Conservation (phyloP, 2,888 invertebrate species). For the Selenia dentaria region DNA sequence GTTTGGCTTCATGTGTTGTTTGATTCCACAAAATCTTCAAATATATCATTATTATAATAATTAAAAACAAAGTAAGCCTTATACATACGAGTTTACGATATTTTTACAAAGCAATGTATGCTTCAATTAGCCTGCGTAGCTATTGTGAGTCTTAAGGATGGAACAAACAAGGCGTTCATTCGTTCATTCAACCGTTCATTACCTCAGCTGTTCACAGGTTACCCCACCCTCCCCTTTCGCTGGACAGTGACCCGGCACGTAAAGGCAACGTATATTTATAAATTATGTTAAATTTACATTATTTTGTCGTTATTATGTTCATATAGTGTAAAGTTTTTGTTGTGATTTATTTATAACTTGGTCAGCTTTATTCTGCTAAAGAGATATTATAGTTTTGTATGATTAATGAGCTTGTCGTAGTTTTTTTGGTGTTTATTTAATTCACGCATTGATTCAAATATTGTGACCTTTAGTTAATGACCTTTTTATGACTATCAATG, state of each 20-base stretch:
- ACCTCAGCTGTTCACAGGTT: constrained; percentile 43
- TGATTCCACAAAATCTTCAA: too few relatives aligned
- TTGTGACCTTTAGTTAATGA: background rate
- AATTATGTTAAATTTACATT: constrained; percentile 51
- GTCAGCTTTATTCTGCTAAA: too few relatives aligned
- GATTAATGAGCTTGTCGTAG: constrained; percentile 8
- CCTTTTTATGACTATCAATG: too few relatives aligned
- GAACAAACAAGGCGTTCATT: constrained; percentile 66
- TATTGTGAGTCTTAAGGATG: constrained; percentile 19
- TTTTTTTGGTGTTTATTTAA: background rate
- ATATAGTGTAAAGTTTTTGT: constrained; percentile 18
- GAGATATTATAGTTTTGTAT: constrained; percentile 4
- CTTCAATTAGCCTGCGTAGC: constrained; percentile 54
- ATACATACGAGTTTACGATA: too few relatives aligned
- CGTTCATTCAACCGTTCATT: constrained; percentile 47
- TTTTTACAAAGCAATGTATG: constrained; percentile 60
- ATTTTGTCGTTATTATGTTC: constrained; percentile 27
- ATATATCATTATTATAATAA: too few relatives aligned
- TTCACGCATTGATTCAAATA: background rate
- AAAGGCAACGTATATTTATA: constrained; percentile 41
- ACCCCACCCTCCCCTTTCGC: constrained; percentile 22
- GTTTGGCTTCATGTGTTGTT: too few relatives aligned
- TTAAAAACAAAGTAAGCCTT: too few relatives aligned
- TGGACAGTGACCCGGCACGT: constrained; percentile 39
- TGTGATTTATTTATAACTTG: constrained; percentile 10